Evolutionary conservation across 2,113 vertebrate species (phyloP).

Genomic region (Cygnus buccinator): DNA sequence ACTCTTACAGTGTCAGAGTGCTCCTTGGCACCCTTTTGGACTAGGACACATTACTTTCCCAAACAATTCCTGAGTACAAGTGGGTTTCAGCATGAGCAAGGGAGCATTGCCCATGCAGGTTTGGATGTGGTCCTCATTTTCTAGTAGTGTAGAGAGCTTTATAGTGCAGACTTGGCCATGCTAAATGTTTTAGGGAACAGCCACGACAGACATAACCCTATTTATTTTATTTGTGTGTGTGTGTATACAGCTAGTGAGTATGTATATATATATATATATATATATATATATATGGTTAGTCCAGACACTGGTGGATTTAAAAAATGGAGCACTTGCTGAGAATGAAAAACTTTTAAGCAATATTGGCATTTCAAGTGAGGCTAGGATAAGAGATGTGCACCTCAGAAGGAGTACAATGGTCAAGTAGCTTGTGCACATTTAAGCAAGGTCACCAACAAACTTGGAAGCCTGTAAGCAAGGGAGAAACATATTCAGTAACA

Average conservation of each 20-base stretch:
- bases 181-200: neutral
- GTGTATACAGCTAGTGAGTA: neutral
- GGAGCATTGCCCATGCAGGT: fast-evolving
- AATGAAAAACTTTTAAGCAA: neutral
- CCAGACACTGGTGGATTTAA: neutral
- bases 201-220: neutral
- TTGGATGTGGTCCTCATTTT: neutral
- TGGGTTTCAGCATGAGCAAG: neutral
- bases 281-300: neutral
- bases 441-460: neutral
- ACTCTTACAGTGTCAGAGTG: neutral
- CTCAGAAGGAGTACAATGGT: neutral
- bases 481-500: neutral
- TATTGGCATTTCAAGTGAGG: neutral
- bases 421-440: neutral
- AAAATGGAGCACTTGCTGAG: neutral
- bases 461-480: neutral
- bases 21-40: neutral
- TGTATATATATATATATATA: neutral
- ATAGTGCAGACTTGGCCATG: too few relatives aligned
- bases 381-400: neutral
- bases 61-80: neutral
- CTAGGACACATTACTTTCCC: neutral
- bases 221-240: neutral
- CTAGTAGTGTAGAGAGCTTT: neutral